These are phyloP conservation scores for Marmota monax DNA, from an alignment of 2,113 vertebrate genomes.

Conservation along the genomic window DNA sequence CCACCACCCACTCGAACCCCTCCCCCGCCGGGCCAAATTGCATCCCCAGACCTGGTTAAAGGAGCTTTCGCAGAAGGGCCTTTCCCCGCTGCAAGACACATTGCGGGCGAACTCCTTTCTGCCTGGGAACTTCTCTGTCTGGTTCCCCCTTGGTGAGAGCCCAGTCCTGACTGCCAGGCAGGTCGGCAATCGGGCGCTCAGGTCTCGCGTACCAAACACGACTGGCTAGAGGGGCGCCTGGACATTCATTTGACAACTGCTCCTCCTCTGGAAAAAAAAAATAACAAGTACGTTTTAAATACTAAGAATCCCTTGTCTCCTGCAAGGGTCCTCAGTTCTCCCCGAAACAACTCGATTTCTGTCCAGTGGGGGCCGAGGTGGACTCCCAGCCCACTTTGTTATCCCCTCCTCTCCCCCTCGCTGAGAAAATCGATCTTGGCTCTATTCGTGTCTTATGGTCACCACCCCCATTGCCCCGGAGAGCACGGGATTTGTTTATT, in stretches of 20 bases:
- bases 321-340: neutral
- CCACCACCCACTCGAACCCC: neutral
- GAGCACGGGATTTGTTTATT: slow-evolving; percentile 69
- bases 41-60: neutral
- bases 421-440: slow-evolving; percentile 59
- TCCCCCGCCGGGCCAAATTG: neutral
- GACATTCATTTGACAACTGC: slow-evolving; percentile 47
- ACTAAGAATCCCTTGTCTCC: neutral
- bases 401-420: neutral
- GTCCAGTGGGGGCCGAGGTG: neutral
- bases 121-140: neutral
- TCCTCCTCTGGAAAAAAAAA: neutral
- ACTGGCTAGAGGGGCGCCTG: slow-evolving; percentile 47
- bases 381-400: neutral
- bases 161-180: slow-evolving; percentile 47
- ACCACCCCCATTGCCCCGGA: neutral
- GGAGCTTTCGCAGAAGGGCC: neutral
- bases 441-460: slow-evolving; percentile 32
- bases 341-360: neutral
- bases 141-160: neutral
- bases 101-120: neutral
- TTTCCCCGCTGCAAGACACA: slow-evolving; percentile 69
- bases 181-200: slow-evolving; percentile 69
- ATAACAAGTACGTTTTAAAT: neutral
- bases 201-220: slow-evolving; percentile 82